Base-by-base conservation (phyloP, 2,113 vertebrate genomes). In the Amphiprion ocellaris region DNA sequence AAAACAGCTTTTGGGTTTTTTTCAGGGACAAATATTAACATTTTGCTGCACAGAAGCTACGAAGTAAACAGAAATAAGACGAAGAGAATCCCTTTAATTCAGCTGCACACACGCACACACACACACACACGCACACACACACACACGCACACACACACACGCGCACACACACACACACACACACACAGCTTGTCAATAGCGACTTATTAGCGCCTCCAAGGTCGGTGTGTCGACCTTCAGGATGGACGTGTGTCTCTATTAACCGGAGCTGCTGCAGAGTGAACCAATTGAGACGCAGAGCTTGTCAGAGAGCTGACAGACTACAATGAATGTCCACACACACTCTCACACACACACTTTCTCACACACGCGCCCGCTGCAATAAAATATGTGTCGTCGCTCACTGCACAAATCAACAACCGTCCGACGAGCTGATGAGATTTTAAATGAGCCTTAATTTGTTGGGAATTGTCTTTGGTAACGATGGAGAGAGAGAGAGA, bases 371-470 rank as follows among this genome's bases (percentile, higher is more conserved):
- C 77, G 65, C 50, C 47, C 56, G 44, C 7, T 6, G 68, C 52
- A 71, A 79, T 92, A 85, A 92, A 87, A 93, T 91, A 90, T 92
- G 90, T 89, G 53, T 73, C n/a, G 83, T 69, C 47, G 84, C 86
- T 87, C 59, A 33, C 70, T 82, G 86, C 46, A 65, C 81, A 81
- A 93, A 93, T 91, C 79, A 92, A 89, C 83, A 89, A 69, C 73
- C 73, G 67, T 83, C 85, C 61, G 81, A 80, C 65, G 55, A 74
- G 80, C 77, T 90, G 85, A 89, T 87, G 89, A 91, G 90, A 91
- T 86, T 90, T 92, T 90, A 89, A 90, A 92, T 87, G 69, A 84
- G 82, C 71, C 81, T 86, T 93, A 88, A 92, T 93, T 91, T 91
- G 84, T 85, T 85, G 80, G 80, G 80, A 91, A 91, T 90, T 89